These are phyloP conservation scores for Synergus umbraculus DNA, from an alignment of 2,888 invertebrate species.

Conservation along the genomic window DNA sequence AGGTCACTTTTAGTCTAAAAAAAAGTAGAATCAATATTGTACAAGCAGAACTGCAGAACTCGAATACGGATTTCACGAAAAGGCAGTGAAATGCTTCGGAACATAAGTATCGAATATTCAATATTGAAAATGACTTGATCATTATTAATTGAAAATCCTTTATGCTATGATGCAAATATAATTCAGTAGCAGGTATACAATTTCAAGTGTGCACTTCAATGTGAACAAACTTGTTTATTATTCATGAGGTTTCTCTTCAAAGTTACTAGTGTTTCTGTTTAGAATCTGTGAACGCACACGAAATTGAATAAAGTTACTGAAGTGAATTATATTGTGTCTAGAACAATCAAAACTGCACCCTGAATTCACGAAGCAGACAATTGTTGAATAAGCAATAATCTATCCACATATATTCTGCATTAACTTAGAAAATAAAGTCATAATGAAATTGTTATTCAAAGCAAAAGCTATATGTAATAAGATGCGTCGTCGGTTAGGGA, in stretches of 20 bases:
- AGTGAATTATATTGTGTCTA: conserved; percentile 49
- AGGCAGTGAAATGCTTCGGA: neutral
- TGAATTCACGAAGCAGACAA: neutral
- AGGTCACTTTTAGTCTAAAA: too few relatives aligned
- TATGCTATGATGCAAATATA: neutral
- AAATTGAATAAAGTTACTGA: neutral
- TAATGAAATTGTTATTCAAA: neutral
- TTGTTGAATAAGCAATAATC: neutral
- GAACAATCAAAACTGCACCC: neutral
- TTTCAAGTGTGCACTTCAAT: neutral
- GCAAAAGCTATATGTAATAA: neutral
- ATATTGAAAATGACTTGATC: neutral
- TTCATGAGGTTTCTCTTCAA: conserved; percentile 9
- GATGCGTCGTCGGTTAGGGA: neutral
- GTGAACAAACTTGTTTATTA: neutral
- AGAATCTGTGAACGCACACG: neutral
- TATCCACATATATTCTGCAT: too few relatives aligned
- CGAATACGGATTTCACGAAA: too few relatives aligned
- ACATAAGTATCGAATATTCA: neutral
- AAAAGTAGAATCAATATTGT: too few relatives aligned
- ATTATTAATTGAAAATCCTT: neutral
- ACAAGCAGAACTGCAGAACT: too few relatives aligned
- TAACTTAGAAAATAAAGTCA: neutral
- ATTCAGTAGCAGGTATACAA: neutral
- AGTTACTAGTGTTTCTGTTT: conserved; percentile 1